Evolutionary conservation across 2,888 invertebrate genomes (phyloP).

Genomic region (Lithophane semibrunnea): DNA sequence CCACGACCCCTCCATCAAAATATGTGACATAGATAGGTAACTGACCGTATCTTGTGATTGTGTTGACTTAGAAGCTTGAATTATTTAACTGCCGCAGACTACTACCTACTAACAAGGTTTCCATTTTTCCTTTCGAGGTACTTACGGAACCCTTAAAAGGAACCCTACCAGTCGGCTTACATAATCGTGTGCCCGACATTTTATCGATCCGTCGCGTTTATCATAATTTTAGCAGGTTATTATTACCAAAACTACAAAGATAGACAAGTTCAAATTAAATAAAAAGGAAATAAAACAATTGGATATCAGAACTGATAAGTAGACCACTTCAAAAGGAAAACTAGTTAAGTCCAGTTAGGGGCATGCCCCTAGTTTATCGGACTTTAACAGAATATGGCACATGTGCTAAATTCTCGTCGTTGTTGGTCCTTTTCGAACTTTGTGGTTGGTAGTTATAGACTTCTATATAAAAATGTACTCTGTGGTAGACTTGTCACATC

Average conservation of each 20-base stretch:
- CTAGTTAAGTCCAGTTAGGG: constrained; percentile 1
- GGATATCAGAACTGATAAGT: constrained; percentile 25
- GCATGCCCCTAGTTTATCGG: too few relatives aligned
- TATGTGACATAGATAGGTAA: neutral
- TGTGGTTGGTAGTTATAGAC: neutral
- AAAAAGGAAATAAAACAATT: constrained; percentile 17
- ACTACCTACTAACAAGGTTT: neutral
- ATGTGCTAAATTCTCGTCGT: neutral
- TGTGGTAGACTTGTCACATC: neutral
- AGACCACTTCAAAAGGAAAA: constrained; percentile 25
- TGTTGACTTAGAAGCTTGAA: neutral
- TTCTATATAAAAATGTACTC: neutral
- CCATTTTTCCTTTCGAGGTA: neutral
- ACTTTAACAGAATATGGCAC: neutral
- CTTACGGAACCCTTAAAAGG: neutral
- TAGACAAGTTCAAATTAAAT: constrained; percentile 14
- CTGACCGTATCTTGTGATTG: neutral
- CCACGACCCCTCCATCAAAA: neutral
- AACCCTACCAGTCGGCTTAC: constrained; percentile 2
- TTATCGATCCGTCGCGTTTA: neutral
- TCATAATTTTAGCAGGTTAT: constrained; percentile 32
- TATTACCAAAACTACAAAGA: constrained; percentile 24
- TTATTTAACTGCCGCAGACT: neutral
- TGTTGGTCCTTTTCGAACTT: neutral
- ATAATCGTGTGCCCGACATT: constrained; percentile 2